Evolutionary conservation across 2,888 invertebrate genomes (phyloP).

Genomic region (Parnassius mnemosyne): DNA sequence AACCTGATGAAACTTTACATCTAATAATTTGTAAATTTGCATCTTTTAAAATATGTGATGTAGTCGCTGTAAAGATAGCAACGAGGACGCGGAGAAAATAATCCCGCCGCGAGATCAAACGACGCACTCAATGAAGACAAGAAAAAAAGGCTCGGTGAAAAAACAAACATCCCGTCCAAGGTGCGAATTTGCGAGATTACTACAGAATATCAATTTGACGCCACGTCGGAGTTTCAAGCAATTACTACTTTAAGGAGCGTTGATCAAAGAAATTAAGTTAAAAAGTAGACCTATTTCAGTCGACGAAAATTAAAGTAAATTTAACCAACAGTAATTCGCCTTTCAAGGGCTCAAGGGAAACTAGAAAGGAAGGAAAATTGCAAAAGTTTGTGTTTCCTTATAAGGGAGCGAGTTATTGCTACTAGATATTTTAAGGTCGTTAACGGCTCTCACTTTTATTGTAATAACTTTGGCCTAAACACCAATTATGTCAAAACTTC

Average conservation of each 20-base stretch:
- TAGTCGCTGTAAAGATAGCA: slow-evolving; percentile 4
- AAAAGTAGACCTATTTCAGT: slow-evolving; percentile 62
- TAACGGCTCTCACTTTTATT: slow-evolving; percentile 40
- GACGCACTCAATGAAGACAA: slow-evolving; percentile 28
- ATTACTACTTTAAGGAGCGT: slow-evolving; percentile 68
- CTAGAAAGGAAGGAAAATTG: slow-evolving; percentile 69
- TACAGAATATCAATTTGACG: slow-evolving; percentile 69
- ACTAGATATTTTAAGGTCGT: slow-evolving; percentile 52
- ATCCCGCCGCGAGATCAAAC: slow-evolving; percentile 31
- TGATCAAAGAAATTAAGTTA: slow-evolving; percentile 79
- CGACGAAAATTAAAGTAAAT: slow-evolving; percentile 73
- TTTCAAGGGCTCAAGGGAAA: slow-evolving; percentile 69
- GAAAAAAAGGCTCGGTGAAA: slow-evolving; percentile 26
- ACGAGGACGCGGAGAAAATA: slow-evolving; percentile 21
- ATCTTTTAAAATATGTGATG: too few relatives aligned
- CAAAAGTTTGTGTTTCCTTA: slow-evolving; percentile 75
- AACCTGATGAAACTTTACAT: too few relatives aligned
- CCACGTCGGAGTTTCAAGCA: slow-evolving; percentile 66
- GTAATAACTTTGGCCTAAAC: slow-evolving; percentile 45
- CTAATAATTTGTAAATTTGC: too few relatives aligned
- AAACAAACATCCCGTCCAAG: slow-evolving; percentile 40
- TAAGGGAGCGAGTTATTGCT: slow-evolving; percentile 63
- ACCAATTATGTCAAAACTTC: slow-evolving; percentile 47
- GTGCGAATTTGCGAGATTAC: slow-evolving; percentile 72
- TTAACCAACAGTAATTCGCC: slow-evolving; percentile 77